Conservation (phyloP, 1,140 invertebrate species). For the Drosophila erecta region DNA sequence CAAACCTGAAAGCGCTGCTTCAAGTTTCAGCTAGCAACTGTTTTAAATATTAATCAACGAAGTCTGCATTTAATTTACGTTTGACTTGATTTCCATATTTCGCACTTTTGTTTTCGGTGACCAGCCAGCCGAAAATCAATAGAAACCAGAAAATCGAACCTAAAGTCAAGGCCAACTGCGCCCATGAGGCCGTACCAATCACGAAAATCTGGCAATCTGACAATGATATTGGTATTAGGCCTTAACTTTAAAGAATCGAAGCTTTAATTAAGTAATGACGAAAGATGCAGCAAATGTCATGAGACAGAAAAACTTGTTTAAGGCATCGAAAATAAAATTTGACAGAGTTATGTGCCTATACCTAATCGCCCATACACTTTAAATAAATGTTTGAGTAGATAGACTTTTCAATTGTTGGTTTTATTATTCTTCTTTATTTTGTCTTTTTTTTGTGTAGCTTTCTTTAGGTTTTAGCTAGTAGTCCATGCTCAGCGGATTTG, state of each 20-base stretch:
- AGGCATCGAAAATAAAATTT: background rate
- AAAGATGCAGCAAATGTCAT: slow-evolving; percentile 29
- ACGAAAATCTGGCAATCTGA: slow-evolving; percentile 54
- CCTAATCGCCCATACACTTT: background rate
- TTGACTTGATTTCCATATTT: slow-evolving; percentile 64
- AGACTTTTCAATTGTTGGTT: slow-evolving; percentile 4
- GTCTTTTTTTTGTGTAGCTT: slow-evolving; percentile 53
- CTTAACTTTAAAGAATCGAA: slow-evolving; percentile 23
- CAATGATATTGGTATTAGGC: slow-evolving; percentile 53
- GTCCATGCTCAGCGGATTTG: slow-evolving; percentile 74
- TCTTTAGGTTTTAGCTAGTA: slow-evolving; percentile 68
- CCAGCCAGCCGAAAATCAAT: slow-evolving; percentile 38
- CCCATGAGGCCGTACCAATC: slow-evolving; percentile 71
- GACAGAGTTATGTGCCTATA: background rate
- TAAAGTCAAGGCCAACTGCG: slow-evolving; percentile 77
- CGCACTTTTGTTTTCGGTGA: slow-evolving; percentile 73
- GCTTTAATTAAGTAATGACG: slow-evolving; percentile 19
- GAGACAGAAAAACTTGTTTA: slow-evolving; percentile 18
- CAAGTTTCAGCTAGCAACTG: slow-evolving; percentile 31
- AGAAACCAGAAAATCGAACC: slow-evolving; percentile 49
- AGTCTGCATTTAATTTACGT: slow-evolving; percentile 63
- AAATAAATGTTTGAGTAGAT: no score
- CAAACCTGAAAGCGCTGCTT: slow-evolving; percentile 33
- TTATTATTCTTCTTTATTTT: slow-evolving; percentile 71
- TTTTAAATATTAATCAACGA: slow-evolving; percentile 42